phyloP scores from a whole-genome alignment of 2,888 invertebrate genomes.

The Cynaeus angustus region DNA sequence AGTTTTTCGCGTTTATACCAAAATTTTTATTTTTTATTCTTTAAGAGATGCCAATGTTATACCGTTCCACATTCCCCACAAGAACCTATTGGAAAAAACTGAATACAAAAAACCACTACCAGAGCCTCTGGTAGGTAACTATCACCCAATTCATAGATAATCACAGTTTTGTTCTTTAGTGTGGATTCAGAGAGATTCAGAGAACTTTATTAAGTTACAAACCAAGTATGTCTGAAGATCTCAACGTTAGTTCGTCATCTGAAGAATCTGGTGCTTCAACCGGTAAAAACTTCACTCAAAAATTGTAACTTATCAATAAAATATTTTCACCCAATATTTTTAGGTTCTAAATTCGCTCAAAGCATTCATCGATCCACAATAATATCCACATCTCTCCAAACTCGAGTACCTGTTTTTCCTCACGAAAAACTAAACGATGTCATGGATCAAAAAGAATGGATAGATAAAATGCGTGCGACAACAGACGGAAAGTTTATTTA shows the following conservation, averaged over 20 bases:
- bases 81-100: constrained; percentile 77
- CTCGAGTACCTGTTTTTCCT: constrained; percentile 55
- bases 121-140: constrained; percentile 76
- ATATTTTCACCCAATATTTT: background rate
- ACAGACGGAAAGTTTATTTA: constrained; percentile 83
- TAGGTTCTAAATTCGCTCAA: constrained; percentile 27
- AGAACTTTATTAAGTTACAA: constrained; percentile 26
- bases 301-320: background rate
- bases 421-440: constrained; percentile 64
- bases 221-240: constrained; percentile 13
- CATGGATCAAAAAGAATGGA: constrained; percentile 71
- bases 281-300: constrained; percentile 15
- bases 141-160: background rate
- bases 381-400: background rate
- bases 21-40: constrained; percentile 6
- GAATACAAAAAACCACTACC: constrained; percentile 74
- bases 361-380: background rate
- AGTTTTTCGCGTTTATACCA: background rate
- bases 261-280: constrained; percentile 13
- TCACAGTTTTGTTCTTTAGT: constrained; percentile 18
- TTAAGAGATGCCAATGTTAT: constrained; percentile 66
- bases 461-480: constrained; percentile 74
- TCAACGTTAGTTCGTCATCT: constrained; percentile 7
- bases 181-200: constrained; percentile 40
- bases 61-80: constrained; percentile 76